Evolutionary conservation across 2,888 invertebrate species (phyloP).

Genomic region (Anarsia innoxiella): DNA sequence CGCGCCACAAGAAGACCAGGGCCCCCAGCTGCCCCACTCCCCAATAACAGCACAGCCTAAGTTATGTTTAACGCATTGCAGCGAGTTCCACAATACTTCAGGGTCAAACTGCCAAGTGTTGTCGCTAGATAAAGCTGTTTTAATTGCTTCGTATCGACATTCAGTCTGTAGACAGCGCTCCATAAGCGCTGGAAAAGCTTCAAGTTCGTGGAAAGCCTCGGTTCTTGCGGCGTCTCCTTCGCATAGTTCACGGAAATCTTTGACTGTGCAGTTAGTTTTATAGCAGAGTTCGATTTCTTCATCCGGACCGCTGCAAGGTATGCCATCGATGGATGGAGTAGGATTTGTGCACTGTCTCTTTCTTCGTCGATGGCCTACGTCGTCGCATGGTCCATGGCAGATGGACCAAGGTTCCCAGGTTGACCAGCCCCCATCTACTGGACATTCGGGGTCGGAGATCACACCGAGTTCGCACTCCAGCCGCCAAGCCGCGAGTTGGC

Average conservation of each 20-base stretch:
- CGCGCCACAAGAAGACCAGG: slow-evolving; percentile 59
- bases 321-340: slow-evolving; percentile 53
- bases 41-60: slow-evolving; percentile 64
- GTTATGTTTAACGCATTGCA: slow-evolving; percentile 68
- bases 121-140: slow-evolving; percentile 42
- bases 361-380: slow-evolving; percentile 50
- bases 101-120: slow-evolving; percentile 58
- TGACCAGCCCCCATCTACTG: slow-evolving; percentile 68
- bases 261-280: slow-evolving; percentile 51
- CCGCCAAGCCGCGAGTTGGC: slow-evolving; percentile 49
- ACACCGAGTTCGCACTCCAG: slow-evolving; percentile 60
- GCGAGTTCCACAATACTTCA: slow-evolving; percentile 62
- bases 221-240: slow-evolving; percentile 43
- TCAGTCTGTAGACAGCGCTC: slow-evolving; percentile 59
- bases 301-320: slow-evolving; percentile 51
- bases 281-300: slow-evolving; percentile 55
- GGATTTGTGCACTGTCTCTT: slow-evolving; percentile 60
- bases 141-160: slow-evolving; percentile 60
- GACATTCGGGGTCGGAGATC: slow-evolving; percentile 50
- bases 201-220: slow-evolving; percentile 49
- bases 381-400: slow-evolving; percentile 65
- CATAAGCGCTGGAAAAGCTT: slow-evolving; percentile 53
- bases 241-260: slow-evolving; percentile 50
- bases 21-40: slow-evolving; percentile 59
- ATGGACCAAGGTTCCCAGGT: slow-evolving; percentile 61